Percentiles rank a stretch among this genome's conserved stretches.
Conservation (phyloP, 2,888 invertebrate genomes). For the Exephanes ischioxanthus region DNA sequence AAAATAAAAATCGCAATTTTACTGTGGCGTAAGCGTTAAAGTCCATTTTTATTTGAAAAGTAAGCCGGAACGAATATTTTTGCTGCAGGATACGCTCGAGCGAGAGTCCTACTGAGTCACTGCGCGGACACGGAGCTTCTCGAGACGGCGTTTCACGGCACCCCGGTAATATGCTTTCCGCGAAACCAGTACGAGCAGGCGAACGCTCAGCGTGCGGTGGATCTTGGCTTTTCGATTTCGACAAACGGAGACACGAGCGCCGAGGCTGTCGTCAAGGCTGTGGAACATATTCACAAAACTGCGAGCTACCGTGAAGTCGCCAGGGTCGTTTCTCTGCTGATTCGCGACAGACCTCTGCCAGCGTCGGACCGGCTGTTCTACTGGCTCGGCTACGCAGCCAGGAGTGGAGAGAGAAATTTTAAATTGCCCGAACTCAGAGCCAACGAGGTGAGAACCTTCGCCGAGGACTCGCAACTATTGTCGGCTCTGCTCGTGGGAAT, state of each 20-base stretch:
- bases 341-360: conserved; percentile 81
- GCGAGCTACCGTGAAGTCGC: conserved; percentile 79
- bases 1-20: no score
- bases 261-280: conserved; percentile 70
- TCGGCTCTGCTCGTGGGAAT: conserved; percentile 78
- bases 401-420: conserved; percentile 75
- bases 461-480: conserved; percentile 77
- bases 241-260: conserved; percentile 66
- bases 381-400: conserved; percentile 80
- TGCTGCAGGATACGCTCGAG: conserved; percentile 78
- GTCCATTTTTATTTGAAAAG: no score
- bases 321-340: conserved; percentile 77
- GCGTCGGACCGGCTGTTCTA: conserved; percentile 80
- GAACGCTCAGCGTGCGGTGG: conserved; percentile 77
- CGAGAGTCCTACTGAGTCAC: conserved; percentile 80
- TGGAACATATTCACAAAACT: conserved; percentile 76
- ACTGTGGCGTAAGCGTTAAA: no score
- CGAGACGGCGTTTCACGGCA: conserved; percentile 81
- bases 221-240: conserved; percentile 77
- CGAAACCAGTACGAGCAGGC: conserved; percentile 76
- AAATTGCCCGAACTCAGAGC: conserved; percentile 73
- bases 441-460: conserved; percentile 74
- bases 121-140: conserved; percentile 81
- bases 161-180: conserved; percentile 82
- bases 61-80: conserved; percentile 20